These are phyloP conservation scores for Drosophila orosa DNA, from an alignment of 1,140 invertebrate genomes.

Conservation along the genomic window DNA sequence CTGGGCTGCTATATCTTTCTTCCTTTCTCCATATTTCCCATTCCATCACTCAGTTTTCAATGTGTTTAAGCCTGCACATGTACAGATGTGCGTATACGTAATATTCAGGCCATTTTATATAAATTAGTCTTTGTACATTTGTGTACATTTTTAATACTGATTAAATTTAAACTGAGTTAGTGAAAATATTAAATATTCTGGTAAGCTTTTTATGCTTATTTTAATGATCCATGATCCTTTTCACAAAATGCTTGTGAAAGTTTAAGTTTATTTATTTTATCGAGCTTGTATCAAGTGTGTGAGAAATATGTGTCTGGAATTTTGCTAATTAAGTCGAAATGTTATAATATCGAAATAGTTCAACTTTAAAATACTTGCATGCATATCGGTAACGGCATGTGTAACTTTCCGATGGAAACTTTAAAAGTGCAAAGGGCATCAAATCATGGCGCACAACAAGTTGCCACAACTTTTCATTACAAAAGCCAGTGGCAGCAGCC, in stretches of 20 bases:
- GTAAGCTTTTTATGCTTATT: not conserved
- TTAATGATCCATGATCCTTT: not conserved
- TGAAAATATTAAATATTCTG: not conserved
- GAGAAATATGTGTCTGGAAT: not conserved
- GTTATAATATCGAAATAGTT: not conserved
- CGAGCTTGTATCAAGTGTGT: not conserved
- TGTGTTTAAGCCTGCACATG: not conserved
- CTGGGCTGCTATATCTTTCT: not conserved
- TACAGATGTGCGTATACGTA: conserved; percentile 2
- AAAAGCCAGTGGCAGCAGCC: conserved; percentile 45
- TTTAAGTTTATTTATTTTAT: not conserved
- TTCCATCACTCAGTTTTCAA: not conserved
- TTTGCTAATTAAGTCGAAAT: conserved; percentile 11
- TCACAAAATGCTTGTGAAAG: not conserved
- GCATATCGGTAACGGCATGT: conserved; percentile 27
- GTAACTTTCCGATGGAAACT: conserved; percentile 36
- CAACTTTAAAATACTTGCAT: conserved; percentile 27
- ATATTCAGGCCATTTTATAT: not conserved
- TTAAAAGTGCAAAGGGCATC: conserved; percentile 46
- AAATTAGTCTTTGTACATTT: not conserved
- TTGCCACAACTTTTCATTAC: conserved; percentile 70
- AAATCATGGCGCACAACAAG: conserved; percentile 59
- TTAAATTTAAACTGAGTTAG: not conserved
- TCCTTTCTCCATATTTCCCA: not conserved
- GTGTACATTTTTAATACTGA: not conserved